Percentiles rank a stretch among this genome's conserved stretches.
phyloP scores from a whole-genome alignment of 2,888 invertebrate genomes.

The Drosophila differens region DNA sequence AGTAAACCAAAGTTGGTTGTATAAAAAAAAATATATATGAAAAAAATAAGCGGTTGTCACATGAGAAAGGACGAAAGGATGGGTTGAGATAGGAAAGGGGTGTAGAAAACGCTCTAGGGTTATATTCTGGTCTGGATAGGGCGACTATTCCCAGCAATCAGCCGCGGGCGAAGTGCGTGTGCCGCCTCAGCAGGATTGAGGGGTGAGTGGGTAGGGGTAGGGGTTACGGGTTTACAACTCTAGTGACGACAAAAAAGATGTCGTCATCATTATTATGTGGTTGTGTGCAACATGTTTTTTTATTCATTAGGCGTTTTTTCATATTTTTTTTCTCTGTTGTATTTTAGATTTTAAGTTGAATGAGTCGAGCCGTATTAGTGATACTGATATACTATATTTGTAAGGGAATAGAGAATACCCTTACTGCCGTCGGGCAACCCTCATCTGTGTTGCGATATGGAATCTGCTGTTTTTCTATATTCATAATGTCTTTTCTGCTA shows the following conservation, averaged over 20 bases:
- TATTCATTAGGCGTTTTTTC: conserved; percentile 58
- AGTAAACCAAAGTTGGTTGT: conserved; percentile 33
- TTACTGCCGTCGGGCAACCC: conserved; percentile 51
- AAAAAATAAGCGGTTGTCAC: conserved; percentile 23
- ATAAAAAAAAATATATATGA: conserved; percentile 4
- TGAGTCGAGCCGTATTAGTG: conserved; percentile 52
- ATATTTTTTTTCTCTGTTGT: conserved; percentile 4
- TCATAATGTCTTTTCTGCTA: not conserved
- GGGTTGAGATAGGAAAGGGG: conserved; percentile 23
- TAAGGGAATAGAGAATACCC: not conserved
- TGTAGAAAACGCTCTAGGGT: conserved; percentile 20
- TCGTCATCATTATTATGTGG: conserved; percentile 82
- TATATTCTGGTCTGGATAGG: not conserved
- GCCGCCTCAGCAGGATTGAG: conserved; percentile 18
- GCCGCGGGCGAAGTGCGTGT: conserved; percentile 60
- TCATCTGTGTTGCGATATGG: conserved; percentile 21
- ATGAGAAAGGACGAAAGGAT: conserved; percentile 7
- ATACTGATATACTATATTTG: conserved; percentile 40
- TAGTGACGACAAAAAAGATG: conserved; percentile 67
- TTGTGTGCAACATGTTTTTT: conserved; percentile 77
- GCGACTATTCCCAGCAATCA: conserved; percentile 47
- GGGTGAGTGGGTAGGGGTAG: conserved; percentile 5
- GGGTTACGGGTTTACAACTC: conserved; percentile 32
- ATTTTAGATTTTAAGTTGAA: conserved; percentile 52
- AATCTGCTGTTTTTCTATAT: not conserved